Evolutionary conservation across 2,797 vertebrate species (phyloP), one percentile per base, ranked within the genome.

Genomic region (Myripristis jacobus): DNA sequence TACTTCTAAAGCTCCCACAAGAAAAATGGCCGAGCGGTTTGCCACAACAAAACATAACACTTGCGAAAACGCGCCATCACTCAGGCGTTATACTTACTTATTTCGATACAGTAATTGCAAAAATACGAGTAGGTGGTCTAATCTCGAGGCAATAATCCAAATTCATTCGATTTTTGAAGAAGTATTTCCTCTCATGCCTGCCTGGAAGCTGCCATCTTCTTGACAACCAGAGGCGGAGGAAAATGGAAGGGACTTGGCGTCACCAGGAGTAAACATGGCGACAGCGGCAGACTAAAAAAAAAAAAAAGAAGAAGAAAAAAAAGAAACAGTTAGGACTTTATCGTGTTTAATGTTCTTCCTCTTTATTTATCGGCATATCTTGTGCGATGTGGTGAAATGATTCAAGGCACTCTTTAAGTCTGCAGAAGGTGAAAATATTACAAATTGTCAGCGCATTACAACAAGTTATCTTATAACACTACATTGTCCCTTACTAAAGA

Each of bases 161-260:
- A 88, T 91, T 94, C 93, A 93, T 92, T 92, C 86, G 90, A 83
- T 93, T 88, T 87, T 73, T 84, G 87, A 81, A 92, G 93, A 92
- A 94, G 90, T 93, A 91, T 92, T 92, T 92, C 90, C 91, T 94
- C 92, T 95, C 94, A 94, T 95, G 95, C 95, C 95, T 96, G 93
- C 95, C 94, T 96, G 96, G 96, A 96, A 96, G 96, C 96, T 96
- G 96, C 96, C 96, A 97, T 97, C 94, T 97, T 96, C 95, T 95
- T 92, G 93, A 92, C 94, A 94, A 93, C 94, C 75, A 91, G 85
- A 91, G 90, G 92, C 89, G 92, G 90, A 92, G 91, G 90, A 92
- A 92, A 94, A 93, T 92, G 91, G 93, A 89, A 81, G 75, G 65
- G 77, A 87, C 78, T 70, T 79, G 87, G 91, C 88, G 91, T 91